phyloP scores from a whole-genome alignment of 2,888 invertebrate species.

The Melinaea marsaeus region DNA sequence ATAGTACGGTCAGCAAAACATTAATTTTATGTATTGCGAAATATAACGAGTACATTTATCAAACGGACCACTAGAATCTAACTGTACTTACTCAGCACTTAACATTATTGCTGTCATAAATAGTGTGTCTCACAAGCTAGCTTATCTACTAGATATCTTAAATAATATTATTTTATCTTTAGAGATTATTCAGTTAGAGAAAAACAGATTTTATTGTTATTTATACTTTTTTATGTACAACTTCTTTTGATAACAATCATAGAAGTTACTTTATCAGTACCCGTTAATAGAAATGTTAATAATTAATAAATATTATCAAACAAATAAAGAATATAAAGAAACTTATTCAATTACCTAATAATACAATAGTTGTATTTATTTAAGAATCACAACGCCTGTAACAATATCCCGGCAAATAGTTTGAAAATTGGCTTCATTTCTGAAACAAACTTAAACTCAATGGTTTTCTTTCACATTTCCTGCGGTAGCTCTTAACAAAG shows the following conservation, averaged over 20 bases:
- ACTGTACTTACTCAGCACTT: constrained; percentile 33
- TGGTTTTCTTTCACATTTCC: constrained; percentile 29
- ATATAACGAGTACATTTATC: constrained; percentile 19
- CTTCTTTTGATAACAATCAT: no score
- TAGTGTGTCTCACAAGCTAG: constrained; percentile 27
- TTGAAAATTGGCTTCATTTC: constrained; percentile 28
- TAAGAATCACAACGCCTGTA: constrained; percentile 9
- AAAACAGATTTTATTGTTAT: no score
- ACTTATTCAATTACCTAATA: no score
- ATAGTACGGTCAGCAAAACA: background rate
- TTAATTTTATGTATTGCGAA: constrained; percentile 1
- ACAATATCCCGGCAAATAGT: constrained; percentile 24
- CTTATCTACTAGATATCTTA: background rate
- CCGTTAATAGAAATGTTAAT: no score
- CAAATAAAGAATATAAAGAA: no score
- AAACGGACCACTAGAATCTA: constrained; percentile 28
- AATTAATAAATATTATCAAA: no score
- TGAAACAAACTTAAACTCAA: constrained; percentile 28
- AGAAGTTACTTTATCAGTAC: no score
- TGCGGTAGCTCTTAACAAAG: constrained; percentile 24
- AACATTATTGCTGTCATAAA: constrained; percentile 38
- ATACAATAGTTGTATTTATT: background rate
- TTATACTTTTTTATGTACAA: no score
- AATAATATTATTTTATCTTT: background rate
- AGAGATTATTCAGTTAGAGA: no score